These are phyloP conservation scores for Epinephelus coioides DNA, from an alignment of 2,797 vertebrate genomes.

Conservation along the genomic window DNA sequence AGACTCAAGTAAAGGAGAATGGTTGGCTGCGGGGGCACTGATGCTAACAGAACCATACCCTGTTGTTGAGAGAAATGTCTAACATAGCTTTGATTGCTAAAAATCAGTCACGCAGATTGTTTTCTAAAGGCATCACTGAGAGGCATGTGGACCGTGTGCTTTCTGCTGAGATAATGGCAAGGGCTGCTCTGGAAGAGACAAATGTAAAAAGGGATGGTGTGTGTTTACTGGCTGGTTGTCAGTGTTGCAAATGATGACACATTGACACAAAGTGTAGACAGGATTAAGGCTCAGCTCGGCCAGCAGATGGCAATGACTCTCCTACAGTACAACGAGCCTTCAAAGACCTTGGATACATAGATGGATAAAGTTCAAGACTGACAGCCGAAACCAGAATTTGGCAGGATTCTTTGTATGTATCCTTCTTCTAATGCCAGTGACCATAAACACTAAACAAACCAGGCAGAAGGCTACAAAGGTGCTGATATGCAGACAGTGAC, in stretches of 20 bases:
- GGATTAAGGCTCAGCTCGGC: slow-evolving; percentile 49
- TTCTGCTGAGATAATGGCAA: slow-evolving; percentile 1
- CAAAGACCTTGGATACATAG: neutral
- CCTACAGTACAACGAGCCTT: slow-evolving; percentile 42
- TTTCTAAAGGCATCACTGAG: slow-evolving; percentile 1
- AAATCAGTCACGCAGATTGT: slow-evolving; percentile 27
- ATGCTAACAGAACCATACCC: slow-evolving; percentile 4
- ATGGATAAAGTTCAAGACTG: slow-evolving; percentile 2
- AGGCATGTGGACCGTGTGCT: neutral
- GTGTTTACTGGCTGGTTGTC: slow-evolving; percentile 4
- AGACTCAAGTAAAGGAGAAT: neutral
- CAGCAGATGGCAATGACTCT: slow-evolving; percentile 80
- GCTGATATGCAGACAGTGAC: neutral
- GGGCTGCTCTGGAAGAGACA: slow-evolving; percentile 9
- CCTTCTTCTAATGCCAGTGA: neutral
- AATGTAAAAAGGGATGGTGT: neutral
- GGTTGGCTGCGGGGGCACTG: neutral
- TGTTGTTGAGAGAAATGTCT: neutral
- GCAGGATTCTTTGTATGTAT: neutral
- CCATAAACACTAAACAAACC: neutral
- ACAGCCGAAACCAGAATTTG: neutral
- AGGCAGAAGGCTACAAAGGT: neutral
- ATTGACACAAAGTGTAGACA: slow-evolving; percentile 18
- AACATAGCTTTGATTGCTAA: slow-evolving; percentile 1
- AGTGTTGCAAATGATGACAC: slow-evolving; percentile 18